Evolutionary conservation across 2,888 invertebrate species (phyloP).

Genomic region (Clistopyga incitator): DNA sequence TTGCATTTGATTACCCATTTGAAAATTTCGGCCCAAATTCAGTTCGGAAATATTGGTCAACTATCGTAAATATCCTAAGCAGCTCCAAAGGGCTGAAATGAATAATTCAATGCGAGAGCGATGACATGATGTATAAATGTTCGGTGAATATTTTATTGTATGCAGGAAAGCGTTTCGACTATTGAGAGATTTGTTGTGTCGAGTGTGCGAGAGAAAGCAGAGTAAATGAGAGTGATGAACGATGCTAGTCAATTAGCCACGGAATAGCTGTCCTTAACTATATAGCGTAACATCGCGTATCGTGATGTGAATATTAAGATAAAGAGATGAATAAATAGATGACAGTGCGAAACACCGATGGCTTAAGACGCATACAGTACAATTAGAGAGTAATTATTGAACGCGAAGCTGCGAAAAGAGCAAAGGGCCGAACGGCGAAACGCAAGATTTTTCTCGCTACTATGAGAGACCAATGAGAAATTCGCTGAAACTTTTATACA

Average conservation of each 20-base stretch:
- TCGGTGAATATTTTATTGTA: slow-evolving; percentile 61
- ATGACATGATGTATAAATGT: slow-evolving; percentile 11
- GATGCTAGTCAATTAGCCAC: slow-evolving; percentile 84
- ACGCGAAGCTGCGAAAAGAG: slow-evolving; percentile 3
- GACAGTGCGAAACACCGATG: slow-evolving; percentile 55
- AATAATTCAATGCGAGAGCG: neutral
- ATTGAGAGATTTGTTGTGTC: slow-evolving; percentile 40
- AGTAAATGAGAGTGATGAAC: slow-evolving; percentile 81
- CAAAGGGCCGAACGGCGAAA: neutral
- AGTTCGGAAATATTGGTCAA: slow-evolving; percentile 7
- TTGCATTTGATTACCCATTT: slow-evolving; percentile 12
- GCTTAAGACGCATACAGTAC: slow-evolving; percentile 59
- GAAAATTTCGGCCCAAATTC: neutral
- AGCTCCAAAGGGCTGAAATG: slow-evolving; percentile 1
- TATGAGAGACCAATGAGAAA: slow-evolving; percentile 10
- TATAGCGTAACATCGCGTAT: slow-evolving; percentile 47
- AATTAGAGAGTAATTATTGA: slow-evolving; percentile 56
- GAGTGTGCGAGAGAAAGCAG: slow-evolving; percentile 31
- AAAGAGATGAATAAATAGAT: slow-evolving; percentile 13
- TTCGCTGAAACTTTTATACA: slow-evolving; percentile 32
- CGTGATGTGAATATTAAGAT: slow-evolving; percentile 39
- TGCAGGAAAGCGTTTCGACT: slow-evolving; percentile 28
- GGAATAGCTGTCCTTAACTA: slow-evolving; percentile 67
- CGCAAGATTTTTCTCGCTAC: neutral
- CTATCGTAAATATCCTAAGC: neutral